Evolutionary conservation across 2,888 invertebrate genomes (phyloP).

Genomic region (Metallyticus violacea): DNA sequence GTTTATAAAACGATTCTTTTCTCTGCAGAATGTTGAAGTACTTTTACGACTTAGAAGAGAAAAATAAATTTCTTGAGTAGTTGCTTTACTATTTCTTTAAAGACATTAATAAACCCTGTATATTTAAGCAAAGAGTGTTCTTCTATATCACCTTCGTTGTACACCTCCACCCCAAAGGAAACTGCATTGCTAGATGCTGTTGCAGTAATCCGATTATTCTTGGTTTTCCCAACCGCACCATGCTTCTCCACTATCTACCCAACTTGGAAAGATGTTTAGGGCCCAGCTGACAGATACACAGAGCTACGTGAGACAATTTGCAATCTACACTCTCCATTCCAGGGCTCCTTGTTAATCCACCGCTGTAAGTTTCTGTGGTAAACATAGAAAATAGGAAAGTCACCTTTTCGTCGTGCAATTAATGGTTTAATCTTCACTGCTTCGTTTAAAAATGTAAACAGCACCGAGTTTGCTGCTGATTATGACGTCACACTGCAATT

Average conservation of each 20-base stretch:
- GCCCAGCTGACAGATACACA: not conserved
- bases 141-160: no score
- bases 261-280: not conserved
- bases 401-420: no score
- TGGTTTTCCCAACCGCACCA: not conserved
- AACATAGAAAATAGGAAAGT: not conserved
- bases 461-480: no score
- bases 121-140: not conserved
- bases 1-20: no score
- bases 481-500: no score
- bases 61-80: no score
- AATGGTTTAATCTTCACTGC: no score
- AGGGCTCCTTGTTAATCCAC: not conserved
- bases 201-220: not conserved
- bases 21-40: no score
- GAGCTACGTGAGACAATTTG: not conserved
- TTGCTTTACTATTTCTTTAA: no score
- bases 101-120: not conserved
- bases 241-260: not conserved
- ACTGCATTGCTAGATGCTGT: not conserved
- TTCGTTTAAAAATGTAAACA: no score
- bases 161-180: not conserved
- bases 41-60: no score
- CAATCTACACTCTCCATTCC: not conserved
- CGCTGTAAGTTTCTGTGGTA: no score